Base-by-base conservation (phyloP, 2,888 invertebrate species). In the Polydrusus cervinus region DNA sequence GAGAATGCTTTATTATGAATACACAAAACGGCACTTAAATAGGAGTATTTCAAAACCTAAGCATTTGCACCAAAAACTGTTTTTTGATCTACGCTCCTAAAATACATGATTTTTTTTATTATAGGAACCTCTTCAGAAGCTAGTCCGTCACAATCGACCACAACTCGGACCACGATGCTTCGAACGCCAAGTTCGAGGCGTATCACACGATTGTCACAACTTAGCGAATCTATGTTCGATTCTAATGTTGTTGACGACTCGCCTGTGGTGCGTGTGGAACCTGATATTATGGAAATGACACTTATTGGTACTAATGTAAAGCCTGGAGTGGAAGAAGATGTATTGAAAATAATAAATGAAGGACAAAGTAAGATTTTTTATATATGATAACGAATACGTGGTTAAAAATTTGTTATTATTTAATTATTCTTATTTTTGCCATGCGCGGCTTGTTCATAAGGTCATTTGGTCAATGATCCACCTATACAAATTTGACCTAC, bases 211-310 rank as follows among this genome's bases (percentile, higher is more conserved):
- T 53, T 64, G 38, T 60, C 47, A 8, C 53, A 67, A 20, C 61
- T 69, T 18, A 69, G 49, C 34, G 69, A 69, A 6, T 57, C 34
- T 14, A 10, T 60, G 30, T 69, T 69, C 13, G 68, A 69, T 69
- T 60, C 68, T 3, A 11, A 43, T 57, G 7, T 57, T 10, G 18
- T 25, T 8, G 7, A 34, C 0, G 49, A 60, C 5, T 34, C 61
- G 43, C 34, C 47, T 14, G 38, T 13, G 8, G 25, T 53, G 13
- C 13, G 40, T 53, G 13, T 34, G 14, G 47, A 69, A 13, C 6
- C 34, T 1, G 61, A 69, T 34, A 49, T 49, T 38, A 61, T 69
- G 60, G 49, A 69, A 1, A 49, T 20, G 14, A 9, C 61, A 8
- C 5, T 45, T 14, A 14, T 45, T 25, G 14, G 11, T 11, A 25